phyloP scores from a whole-genome alignment of 2,797 vertebrate genomes.

The Microctenopoma steveboyesi region DNA sequence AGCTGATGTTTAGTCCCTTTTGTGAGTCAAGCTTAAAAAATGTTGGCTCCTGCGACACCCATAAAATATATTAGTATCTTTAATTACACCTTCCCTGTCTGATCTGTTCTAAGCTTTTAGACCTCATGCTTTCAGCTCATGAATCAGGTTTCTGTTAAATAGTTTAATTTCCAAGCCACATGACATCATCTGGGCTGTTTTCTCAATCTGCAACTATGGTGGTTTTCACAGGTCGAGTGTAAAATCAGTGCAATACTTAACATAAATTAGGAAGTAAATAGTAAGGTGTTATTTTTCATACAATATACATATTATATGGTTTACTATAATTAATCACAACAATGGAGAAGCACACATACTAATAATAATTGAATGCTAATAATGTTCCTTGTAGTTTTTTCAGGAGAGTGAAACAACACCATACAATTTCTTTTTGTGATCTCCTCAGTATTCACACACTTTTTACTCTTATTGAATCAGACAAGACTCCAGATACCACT shows the following conservation, averaged over 20 bases:
- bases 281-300: not conserved
- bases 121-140: not conserved
- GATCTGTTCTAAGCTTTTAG: constrained; percentile 13
- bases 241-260: constrained; percentile 9
- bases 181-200: constrained; percentile 18
- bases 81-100: not conserved
- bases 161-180: not conserved
- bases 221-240: constrained; percentile 1
- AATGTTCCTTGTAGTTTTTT: constrained; percentile 12
- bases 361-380: not conserved
- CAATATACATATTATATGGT: not conserved
- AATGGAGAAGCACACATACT: not conserved
- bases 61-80: constrained; percentile 14
- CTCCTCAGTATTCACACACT: constrained; percentile 49
- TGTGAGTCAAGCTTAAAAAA: constrained; percentile 3
- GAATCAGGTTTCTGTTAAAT: not conserved
- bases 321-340: not conserved
- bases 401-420: constrained; percentile 10
- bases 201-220: not conserved
- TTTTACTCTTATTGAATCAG: constrained; percentile 60
- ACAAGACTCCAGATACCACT: constrained; percentile 61
- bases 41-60: not conserved
- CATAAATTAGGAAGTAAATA: constrained; percentile 2
- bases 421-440: constrained; percentile 26
- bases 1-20: constrained; percentile 3